Evolutionary conservation across 2,797 vertebrate species (phyloP), one percentile per base, ranked within the genome.

Genomic region (Melanotaenia boesemani): DNA sequence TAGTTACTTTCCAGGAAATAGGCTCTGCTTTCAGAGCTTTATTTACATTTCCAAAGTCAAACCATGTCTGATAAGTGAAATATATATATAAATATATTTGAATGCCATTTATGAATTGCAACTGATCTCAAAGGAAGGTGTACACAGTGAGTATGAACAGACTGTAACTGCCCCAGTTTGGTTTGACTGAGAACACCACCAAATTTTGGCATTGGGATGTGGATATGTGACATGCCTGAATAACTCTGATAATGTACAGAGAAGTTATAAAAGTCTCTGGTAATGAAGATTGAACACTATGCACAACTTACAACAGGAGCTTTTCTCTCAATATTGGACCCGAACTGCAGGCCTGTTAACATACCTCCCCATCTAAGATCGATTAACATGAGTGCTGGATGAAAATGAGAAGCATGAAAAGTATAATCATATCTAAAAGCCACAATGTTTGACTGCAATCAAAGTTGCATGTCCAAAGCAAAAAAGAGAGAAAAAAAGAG

Each of bases 351-450:
- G 55, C 46, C 46, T 78, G 60, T 80, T 70, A 81, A 74, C 48
- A 36, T 32, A 36, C 13, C 57, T 30, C 30, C 26, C 36, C 52
- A 68, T 76, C 37, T 68, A 52, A 36, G 65, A 50, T 28, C 54
- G 70, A 58, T 67, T 41, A 24, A 2, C 24, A 60, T 61, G 26
- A 71, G 28, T 76, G 16, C n/a, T 56, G 24, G 82, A 48, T 74
- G 39, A 67, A 63, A 63, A 61, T 15, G 15, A 41, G 1, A 60
- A 74, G 86, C 85, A 87, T 86, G 74, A 5, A 54, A 20, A 36
- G 54, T 59, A 22, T 6, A 12, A 44, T 22, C 0, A 32, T 36
- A 30, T 78, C 37, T 18, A 22, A 24, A 74, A 63, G 65, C 60
- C 22, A 66, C 2, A 66, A 7, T 5, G 24, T 69, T 63, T 34